phyloP scores from a whole-genome alignment of 1,140 invertebrate species.

The Plutomurus gul region DNA sequence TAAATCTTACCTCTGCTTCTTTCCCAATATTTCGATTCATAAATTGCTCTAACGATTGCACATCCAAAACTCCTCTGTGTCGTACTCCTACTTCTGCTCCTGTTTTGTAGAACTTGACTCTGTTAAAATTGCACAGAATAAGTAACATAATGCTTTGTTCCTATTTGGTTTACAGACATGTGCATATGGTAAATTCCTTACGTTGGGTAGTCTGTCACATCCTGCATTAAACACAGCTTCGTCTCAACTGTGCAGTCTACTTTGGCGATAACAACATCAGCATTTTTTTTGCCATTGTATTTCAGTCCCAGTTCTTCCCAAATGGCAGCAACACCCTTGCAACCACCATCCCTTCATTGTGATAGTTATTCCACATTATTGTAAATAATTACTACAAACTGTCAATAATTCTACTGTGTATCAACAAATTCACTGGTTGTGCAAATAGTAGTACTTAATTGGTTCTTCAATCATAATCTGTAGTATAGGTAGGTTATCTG shows the following conservation, averaged over 20 bases:
- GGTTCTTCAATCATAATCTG: too few relatives aligned
- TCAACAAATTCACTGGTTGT: too few relatives aligned
- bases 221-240: constrained; percentile 70
- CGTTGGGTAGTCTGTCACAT: constrained; percentile 75
- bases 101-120: constrained; percentile 74
- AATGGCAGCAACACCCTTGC: constrained; percentile 68
- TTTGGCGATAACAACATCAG: constrained; percentile 69
- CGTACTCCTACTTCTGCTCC: constrained; percentile 64
- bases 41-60: constrained; percentile 72
- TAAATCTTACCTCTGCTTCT: constrained; percentile 55
- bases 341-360: constrained; percentile 70
- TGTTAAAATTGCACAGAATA: constrained; percentile 52
- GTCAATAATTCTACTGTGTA: neutral
- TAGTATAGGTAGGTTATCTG: too few relatives aligned
- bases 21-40: constrained; percentile 71
- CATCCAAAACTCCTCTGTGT: constrained; percentile 72
- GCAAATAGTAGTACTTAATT: too few relatives aligned
- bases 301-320: constrained; percentile 75
- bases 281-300: constrained; percentile 66
- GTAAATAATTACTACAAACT: neutral
- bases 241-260: constrained; percentile 78
- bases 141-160: neutral
- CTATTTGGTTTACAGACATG: neutral
- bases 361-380: constrained; percentile 52
- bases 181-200: constrained; percentile 55